phyloP scores from a whole-genome alignment of 2,113 vertebrate genomes.

The Podiceps cristatus region DNA sequence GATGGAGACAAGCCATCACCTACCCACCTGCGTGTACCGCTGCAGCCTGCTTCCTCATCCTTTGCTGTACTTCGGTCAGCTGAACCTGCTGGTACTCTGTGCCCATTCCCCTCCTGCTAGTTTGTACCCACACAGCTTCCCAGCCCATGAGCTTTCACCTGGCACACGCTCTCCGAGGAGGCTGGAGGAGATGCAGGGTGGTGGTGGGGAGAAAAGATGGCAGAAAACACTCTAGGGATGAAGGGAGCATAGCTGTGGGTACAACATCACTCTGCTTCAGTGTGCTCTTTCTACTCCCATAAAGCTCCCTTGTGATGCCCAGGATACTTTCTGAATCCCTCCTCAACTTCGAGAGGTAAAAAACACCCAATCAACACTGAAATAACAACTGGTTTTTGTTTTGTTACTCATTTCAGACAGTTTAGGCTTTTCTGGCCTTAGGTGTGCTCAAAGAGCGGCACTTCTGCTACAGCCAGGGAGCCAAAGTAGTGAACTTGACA shows the following conservation, averaged over 20 bases:
- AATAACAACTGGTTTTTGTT: background rate
- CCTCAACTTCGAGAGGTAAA: background rate
- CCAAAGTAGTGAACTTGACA: background rate
- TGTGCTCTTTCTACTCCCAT: background rate
- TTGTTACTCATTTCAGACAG: background rate
- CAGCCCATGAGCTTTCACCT: background rate
- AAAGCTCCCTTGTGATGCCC: background rate
- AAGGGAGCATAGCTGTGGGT: background rate
- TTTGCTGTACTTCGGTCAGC: background rate
- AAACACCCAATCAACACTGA: background rate
- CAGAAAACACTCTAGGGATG: background rate
- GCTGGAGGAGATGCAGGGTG: background rate
- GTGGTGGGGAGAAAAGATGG: background rate
- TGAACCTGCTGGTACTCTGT: background rate
- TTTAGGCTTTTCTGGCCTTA: background rate
- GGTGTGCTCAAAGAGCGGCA: background rate
- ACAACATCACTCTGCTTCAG: background rate
- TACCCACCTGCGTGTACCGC: background rate
- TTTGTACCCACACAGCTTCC: fast-evolving
- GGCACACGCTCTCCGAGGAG: background rate
- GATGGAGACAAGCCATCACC: background rate
- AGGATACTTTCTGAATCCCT: background rate
- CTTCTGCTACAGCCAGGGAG: background rate
- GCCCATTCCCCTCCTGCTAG: fast-evolving
- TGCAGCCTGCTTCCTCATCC: background rate